Conservation (phyloP, 2,113 vertebrate genomes). For the Pterocles burchelli region DNA sequence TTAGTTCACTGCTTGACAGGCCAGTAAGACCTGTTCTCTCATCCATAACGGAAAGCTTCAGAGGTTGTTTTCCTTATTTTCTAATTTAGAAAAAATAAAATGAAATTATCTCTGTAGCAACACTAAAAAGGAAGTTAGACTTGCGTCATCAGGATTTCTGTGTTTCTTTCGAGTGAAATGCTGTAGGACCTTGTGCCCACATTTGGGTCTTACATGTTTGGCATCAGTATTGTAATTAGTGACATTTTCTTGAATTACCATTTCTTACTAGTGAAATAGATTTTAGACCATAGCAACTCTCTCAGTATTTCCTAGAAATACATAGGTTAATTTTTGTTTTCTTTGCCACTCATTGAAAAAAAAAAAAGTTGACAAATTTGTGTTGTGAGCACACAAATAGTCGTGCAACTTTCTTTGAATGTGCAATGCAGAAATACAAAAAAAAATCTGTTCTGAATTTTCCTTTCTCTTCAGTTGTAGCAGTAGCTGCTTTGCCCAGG, state of each 20-base stretch:
- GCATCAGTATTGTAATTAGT: not conserved
- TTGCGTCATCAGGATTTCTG: not conserved
- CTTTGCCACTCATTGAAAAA: not conserved
- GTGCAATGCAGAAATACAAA: not conserved
- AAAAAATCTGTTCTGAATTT: not conserved
- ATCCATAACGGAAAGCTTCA: not conserved
- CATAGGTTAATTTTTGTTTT: not conserved
- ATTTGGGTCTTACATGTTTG: not conserved
- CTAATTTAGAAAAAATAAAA: not conserved
- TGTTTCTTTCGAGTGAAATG: not conserved
- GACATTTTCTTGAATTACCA: not conserved
- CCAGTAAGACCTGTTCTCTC: not conserved
- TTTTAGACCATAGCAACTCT: not conserved
- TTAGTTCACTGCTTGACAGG: not conserved
- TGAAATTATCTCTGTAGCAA: not conserved
- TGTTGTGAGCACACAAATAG: not conserved
- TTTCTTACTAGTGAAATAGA: not conserved
- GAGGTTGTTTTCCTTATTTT: not conserved
- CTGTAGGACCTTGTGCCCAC: not conserved
- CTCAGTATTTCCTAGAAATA: not conserved
- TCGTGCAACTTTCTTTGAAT: not conserved
- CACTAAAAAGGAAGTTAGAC: not conserved
- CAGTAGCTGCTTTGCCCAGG: not conserved
- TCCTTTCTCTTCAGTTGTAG: not conserved
- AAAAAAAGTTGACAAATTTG: not conserved